Evolutionary conservation across 1,140 invertebrate species (phyloP), one percentile per base, ranked within the genome.

Genomic region (Aphelinus certus): DNA sequence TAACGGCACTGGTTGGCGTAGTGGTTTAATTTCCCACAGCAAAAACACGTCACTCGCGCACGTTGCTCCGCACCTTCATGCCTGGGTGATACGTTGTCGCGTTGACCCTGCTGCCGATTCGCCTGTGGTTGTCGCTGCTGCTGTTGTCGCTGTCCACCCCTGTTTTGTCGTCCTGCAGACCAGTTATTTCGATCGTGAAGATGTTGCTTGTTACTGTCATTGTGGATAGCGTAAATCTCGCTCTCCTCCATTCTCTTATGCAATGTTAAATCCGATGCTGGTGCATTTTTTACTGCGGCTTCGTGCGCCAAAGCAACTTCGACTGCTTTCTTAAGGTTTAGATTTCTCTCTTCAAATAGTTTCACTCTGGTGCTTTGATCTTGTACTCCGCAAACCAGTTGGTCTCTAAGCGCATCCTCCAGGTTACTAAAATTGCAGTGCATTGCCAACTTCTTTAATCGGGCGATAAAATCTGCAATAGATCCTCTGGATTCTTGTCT

Each of bases 391-490:
- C 71, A 78, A 0, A 78, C 71, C n/a, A 78, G 43, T 60, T 69
- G 67, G 45, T 77, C 67, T 7, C 45, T 57, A 42, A 78, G 64
- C 1, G 72, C 67, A 3, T 49, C 51, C 7, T 63, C 65, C 46
- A 81, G 45, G 7, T 76, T 57, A 7, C 6, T 26, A 45, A 79
- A 80, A 58, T 79, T 76, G 49, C 79, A 80, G 47, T 73, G 49
- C 1, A n/a, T 67, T 71, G 76, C 49, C 42, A 77, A 46, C 56
- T 83, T 80, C 75, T 85, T 85, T 56, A 82, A 67, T 67, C 71
- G 75, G 60, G 82, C 80, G 1, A 81, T 48, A 68, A 81, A 84
- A 9, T 80, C 77, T 1, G 74, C 77, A 1, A 83, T 76, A 1
- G 75, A 43, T 65, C 83, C 81, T 9, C 73, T 79, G 1, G 46